These are phyloP conservation scores for Hoplostethus atlanticus DNA, from an alignment of 2,797 vertebrate species.

Conservation along the genomic window DNA sequence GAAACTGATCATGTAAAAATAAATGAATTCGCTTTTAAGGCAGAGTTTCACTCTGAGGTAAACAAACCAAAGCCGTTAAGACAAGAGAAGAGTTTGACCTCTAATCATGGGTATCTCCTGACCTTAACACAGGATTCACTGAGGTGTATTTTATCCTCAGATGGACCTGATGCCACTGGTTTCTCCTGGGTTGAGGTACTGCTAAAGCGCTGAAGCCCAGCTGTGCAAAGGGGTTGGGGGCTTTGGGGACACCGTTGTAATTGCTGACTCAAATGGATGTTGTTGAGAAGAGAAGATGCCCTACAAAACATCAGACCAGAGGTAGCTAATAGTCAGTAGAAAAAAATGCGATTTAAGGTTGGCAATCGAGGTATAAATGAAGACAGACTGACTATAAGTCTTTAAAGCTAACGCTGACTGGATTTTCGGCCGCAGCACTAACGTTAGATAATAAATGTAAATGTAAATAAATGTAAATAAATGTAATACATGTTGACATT, in stretches of 20 bases:
- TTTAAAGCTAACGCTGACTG: too few species aligned
- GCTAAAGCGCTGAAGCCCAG: conserved; percentile 55
- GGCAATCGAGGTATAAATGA: not conserved
- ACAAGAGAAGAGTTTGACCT: not conserved
- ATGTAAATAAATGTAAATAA: too few species aligned
- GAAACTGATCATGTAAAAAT: not conserved
- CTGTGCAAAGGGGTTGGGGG: conserved; percentile 6
- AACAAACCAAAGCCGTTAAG: not conserved
- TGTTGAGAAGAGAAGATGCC: conserved; percentile 49
- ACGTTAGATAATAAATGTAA: too few species aligned
- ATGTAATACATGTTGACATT: not conserved
- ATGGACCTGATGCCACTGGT: conserved; percentile 5
- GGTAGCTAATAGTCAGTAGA: conserved; percentile 4
- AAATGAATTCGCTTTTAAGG: not conserved
- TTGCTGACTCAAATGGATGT: conserved; percentile 28
- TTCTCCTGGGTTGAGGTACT: conserved; percentile 65
- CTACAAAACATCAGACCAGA: conserved; percentile 52
- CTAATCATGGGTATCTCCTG: conserved; percentile 6
- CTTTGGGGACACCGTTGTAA: conserved; percentile 18
- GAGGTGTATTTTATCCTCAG: conserved; percentile 72
- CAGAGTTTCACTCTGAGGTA: not conserved
- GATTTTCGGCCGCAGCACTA: too few species aligned
- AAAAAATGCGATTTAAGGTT: not conserved
- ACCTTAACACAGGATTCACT: conserved; percentile 87
- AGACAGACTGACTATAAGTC: not conserved